Percentiles rank a stretch among this genome's conserved stretches.
phyloP scores from a whole-genome alignment of 2,888 invertebrate genomes.

The Epistrophella euchroma region DNA sequence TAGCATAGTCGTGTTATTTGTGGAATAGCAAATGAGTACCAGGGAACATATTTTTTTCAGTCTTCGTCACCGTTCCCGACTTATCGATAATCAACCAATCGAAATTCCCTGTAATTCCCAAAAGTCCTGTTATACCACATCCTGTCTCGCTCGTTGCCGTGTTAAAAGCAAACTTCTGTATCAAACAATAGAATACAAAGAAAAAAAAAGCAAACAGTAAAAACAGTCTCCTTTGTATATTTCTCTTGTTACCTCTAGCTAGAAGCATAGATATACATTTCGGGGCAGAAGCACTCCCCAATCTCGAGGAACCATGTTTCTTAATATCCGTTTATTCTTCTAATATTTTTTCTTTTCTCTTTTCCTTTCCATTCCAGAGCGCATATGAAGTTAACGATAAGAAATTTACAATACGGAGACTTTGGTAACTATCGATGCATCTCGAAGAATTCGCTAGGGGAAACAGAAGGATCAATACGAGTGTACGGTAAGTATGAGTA shows the following conservation, averaged over 20 bases:
- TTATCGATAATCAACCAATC: constrained; percentile 71
- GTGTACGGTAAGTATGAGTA: constrained; percentile 89
- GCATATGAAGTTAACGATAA: constrained; percentile 94
- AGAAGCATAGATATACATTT: not conserved
- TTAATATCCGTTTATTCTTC: constrained; percentile 76
- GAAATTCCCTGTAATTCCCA: constrained; percentile 60
- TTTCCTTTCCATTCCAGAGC: constrained; percentile 85
- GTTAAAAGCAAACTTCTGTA: constrained; percentile 51
- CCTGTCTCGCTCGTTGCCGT: constrained; percentile 48
- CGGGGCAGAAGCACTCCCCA: constrained; percentile 40
- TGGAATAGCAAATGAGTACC: constrained; percentile 59
- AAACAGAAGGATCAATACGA: constrained; percentile 96
- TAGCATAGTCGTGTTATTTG: constrained; percentile 45
- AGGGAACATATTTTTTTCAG: constrained; percentile 5
- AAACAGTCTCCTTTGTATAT: constrained; percentile 50
- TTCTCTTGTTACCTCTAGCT: constrained; percentile 25
- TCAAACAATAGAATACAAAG: constrained; percentile 13
- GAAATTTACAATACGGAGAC: constrained; percentile 92
- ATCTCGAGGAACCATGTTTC: constrained; percentile 60
- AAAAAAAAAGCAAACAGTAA: constrained; percentile 40
- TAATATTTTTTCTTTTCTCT: constrained; percentile 38
- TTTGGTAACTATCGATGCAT: constrained; percentile 96
- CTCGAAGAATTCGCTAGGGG: constrained; percentile 96
- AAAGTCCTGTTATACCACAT: constrained; percentile 69
- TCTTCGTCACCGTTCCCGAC: constrained; percentile 17